Percentiles rank a stretch among this genome's conserved stretches.
Conservation (phyloP, 2,888 invertebrate genomes). For the Hedya salicella region DNA sequence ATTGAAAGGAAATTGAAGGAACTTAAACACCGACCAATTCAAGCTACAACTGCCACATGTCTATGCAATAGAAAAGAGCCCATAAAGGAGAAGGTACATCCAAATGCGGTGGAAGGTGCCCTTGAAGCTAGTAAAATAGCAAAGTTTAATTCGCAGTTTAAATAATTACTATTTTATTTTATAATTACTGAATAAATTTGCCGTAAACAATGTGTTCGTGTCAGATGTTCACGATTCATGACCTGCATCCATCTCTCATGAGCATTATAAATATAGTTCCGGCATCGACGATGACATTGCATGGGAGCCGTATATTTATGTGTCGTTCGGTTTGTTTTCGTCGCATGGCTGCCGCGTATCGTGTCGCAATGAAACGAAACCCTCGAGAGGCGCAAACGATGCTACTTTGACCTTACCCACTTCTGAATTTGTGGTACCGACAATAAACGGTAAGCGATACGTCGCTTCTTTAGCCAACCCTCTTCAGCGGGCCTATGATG, state of each 20-base stretch:
- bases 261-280: conserved; percentile 29
- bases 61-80: conserved; percentile 53
- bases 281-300: conserved; percentile 17
- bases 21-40: conserved; percentile 54
- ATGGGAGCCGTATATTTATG: background rate
- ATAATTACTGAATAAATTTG: conserved; percentile 41
- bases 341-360: conserved; percentile 1
- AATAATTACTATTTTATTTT: conserved; percentile 32
- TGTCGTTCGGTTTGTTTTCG: conserved; percentile 26
- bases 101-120: conserved; percentile 65
- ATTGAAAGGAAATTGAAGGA: conserved; percentile 59
- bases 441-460: conserved; percentile 22
- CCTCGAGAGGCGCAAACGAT: conserved; percentile 68
- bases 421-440: conserved; percentile 30
- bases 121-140: conserved; percentile 55
- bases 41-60: conserved; percentile 58
- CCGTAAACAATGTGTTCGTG: conserved; percentile 37
- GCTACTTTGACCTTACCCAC: conserved; percentile 71
- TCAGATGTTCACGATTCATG: conserved; percentile 31
- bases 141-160: conserved; percentile 20
- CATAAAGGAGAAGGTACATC: conserved; percentile 49
- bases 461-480: background rate
- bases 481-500: too few relatives aligned
- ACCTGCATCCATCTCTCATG: conserved; percentile 25
- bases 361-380: conserved; percentile 52